A percentile compares a stretch with the other conserved stretches of the same genome.
Conservation (phyloP, 2,888 invertebrate species). For the Leptodirus hochenwartii region DNA sequence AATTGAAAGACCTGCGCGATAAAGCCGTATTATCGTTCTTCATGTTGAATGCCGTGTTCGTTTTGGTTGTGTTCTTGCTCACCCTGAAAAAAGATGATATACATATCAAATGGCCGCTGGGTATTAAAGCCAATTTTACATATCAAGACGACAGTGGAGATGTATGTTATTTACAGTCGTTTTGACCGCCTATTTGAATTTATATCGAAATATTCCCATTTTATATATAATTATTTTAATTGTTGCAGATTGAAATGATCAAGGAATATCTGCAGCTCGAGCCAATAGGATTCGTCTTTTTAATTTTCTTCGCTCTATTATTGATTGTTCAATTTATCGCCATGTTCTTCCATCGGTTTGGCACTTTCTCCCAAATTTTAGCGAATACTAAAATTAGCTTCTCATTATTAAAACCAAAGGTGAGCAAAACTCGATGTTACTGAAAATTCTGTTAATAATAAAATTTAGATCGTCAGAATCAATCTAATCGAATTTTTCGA, state of each 20-base stretch:
- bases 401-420: too few species aligned
- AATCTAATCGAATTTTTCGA: too few species aligned
- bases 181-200: too few species aligned
- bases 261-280: slow-evolving; percentile 45
- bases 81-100: slow-evolving; percentile 53
- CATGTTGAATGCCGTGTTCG: slow-evolving; percentile 61
- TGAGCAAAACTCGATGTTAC: too few species aligned
- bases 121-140: slow-evolving; percentile 30
- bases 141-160: slow-evolving; percentile 17
- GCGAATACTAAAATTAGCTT: slow-evolving; percentile 42
- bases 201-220: background rate
- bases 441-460: too few species aligned
- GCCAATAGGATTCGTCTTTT: slow-evolving; percentile 57
- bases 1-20: slow-evolving; percentile 43
- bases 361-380: slow-evolving; percentile 54
- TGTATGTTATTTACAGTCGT: too few species aligned
- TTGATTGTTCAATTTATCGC: slow-evolving; percentile 52
- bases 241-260: slow-evolving; percentile 30
- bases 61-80: slow-evolving; percentile 51
- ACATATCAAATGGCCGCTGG: slow-evolving; percentile 49
- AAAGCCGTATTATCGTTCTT: slow-evolving; percentile 49
- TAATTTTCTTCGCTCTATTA: slow-evolving; percentile 50
- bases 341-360: slow-evolving; percentile 60
- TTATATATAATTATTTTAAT: too few species aligned
- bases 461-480: too few species aligned